Evolutionary conservation across 2,113 vertebrate genomes (phyloP).

Genomic region (Bettongia penicillata): DNA sequence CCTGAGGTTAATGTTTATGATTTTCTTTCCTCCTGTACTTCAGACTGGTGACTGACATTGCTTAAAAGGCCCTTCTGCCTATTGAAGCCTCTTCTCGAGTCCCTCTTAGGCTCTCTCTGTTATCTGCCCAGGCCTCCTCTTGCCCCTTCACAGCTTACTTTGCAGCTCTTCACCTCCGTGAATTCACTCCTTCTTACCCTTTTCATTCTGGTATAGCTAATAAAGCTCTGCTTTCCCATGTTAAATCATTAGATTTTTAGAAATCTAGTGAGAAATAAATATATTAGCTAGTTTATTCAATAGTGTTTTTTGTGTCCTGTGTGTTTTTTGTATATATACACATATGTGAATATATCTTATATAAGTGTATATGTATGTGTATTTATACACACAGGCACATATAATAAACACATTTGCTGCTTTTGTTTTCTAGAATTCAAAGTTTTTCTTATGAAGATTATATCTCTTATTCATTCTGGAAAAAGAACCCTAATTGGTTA

Average conservation of each 20-base stretch:
- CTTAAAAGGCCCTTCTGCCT: slow-evolving; percentile 20
- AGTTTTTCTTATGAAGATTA: not conserved
- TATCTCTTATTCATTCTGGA: not conserved
- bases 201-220: not conserved
- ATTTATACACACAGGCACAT: not conserved
- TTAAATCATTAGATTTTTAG: not conserved
- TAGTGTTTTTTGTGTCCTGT: not conserved
- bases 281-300: not conserved
- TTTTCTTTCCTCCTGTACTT: slow-evolving; percentile 47
- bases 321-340: not conserved
- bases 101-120: slow-evolving; percentile 26
- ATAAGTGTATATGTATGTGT: not conserved
- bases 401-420: not conserved
- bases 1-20: slow-evolving; percentile 21
- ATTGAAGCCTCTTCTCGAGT: slow-evolving; percentile 55
- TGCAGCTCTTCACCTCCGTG: not conserved
- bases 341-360: not conserved
- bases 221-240: slow-evolving; percentile 10
- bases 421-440: not conserved
- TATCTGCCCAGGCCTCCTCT: slow-evolving; percentile 48
- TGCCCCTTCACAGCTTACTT: slow-evolving; percentile 22
- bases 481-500: not conserved
- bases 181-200: not conserved
- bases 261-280: not conserved
- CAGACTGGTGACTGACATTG: not conserved